Evolutionary conservation across 2,797 vertebrate genomes (phyloP).

Genomic region (Heliangelus exortis): DNA sequence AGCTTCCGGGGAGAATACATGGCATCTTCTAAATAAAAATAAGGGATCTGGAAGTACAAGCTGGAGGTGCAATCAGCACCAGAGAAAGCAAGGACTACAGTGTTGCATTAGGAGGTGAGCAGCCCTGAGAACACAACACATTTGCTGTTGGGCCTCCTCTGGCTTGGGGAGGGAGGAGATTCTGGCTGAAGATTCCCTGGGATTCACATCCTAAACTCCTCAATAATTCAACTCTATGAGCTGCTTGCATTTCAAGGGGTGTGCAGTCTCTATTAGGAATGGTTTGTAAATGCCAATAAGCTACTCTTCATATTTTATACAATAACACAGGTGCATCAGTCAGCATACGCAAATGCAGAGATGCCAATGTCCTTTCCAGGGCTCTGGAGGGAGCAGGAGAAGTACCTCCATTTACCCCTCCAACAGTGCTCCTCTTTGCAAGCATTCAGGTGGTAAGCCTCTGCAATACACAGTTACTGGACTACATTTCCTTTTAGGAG

Average conservation of each 20-base stretch:
- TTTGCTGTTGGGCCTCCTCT: not conserved
- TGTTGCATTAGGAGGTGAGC: not conserved
- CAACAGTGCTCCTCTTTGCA: not conserved
- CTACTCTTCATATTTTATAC: not conserved
- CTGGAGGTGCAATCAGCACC: not conserved
- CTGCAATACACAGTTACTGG: rapidly evolving
- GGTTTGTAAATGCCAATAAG: not conserved
- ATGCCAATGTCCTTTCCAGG: not conserved
- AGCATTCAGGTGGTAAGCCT: not conserved
- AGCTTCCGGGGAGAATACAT: not conserved
- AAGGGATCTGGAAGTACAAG: not conserved
- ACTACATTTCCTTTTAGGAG: not conserved
- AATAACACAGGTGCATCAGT: not conserved
- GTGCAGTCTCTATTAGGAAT: not conserved
- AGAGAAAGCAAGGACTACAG: not conserved
- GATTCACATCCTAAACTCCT: not conserved
- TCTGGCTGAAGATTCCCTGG: not conserved
- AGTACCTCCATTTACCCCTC: not conserved
- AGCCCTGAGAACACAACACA: rapidly evolving
- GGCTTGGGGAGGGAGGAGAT: not conserved
- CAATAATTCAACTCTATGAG: not conserved
- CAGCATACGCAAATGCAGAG: rapidly evolving
- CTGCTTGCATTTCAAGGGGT: not conserved
- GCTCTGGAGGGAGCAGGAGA: not conserved
- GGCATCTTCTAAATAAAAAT: not conserved